These are phyloP conservation scores for Vulpes vulpes DNA, from an alignment of 2,113 vertebrate genomes.

Conservation along the genomic window DNA sequence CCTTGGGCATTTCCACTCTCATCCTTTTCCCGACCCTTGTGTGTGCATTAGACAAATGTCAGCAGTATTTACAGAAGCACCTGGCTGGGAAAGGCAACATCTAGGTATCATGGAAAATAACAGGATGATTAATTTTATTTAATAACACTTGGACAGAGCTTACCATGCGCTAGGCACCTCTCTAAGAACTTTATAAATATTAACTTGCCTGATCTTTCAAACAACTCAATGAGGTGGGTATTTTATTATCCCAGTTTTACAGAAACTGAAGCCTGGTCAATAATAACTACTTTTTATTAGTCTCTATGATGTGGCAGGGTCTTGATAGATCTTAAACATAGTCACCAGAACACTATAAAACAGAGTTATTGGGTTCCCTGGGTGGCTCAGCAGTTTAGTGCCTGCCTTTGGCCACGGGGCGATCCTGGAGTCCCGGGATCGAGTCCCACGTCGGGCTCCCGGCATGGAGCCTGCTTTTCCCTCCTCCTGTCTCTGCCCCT, in stretches of 20 bases:
- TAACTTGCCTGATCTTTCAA: conserved; percentile 39
- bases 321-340: not conserved
- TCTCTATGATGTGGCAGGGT: not conserved
- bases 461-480: too few species aligned
- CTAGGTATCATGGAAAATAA: not conserved
- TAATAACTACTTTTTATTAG: not conserved
- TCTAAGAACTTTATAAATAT: not conserved
- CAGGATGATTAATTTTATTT: not conserved
- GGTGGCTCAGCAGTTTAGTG: too few species aligned
- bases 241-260: conserved; percentile 33
- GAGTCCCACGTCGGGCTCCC: too few species aligned
- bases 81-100: not conserved
- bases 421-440: too few species aligned
- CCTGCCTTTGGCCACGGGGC: too few species aligned
- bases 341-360: not conserved
- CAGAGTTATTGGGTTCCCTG: not conserved
- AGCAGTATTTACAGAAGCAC: not conserved
- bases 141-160: not conserved
- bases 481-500: too few species aligned
- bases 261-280: not conserved
- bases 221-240: not conserved
- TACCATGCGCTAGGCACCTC: not conserved
- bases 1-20: not conserved
- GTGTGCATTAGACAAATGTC: not conserved
- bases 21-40: not conserved